Conservation (phyloP, 2,113 vertebrate genomes). For the Mormyrus lacerda region DNA sequence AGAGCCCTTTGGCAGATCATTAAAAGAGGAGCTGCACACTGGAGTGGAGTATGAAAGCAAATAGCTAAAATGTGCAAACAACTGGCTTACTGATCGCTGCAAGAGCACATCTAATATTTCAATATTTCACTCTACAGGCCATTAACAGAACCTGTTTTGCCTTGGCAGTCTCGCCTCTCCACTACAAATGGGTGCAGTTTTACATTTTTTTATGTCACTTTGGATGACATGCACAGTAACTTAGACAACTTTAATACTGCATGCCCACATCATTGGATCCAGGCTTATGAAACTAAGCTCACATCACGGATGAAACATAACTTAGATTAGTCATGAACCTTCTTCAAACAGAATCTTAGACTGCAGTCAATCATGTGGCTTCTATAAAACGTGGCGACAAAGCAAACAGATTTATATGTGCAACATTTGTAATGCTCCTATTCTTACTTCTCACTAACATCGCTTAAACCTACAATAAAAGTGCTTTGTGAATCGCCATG, state of each 20-base stretch:
- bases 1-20: neutral
- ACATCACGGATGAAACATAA: neutral
- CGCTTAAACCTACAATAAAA: neutral
- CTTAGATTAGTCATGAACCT: neutral
- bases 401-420: neutral
- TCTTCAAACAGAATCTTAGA: neutral
- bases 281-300: neutral
- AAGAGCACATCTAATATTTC: neutral
- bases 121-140: neutral
- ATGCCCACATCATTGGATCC: neutral
- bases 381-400: neutral
- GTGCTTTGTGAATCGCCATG: neutral
- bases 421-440: neutral
- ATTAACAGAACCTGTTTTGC: neutral
- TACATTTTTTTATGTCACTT: neutral
- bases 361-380: neutral
- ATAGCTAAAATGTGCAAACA: neutral
- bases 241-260: neutral
- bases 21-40: neutral
- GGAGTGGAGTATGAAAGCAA: neutral
- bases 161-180: neutral
- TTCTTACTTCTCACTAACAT: neutral
- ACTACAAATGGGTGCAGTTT: neutral
- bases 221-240: neutral
- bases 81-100: neutral